phyloP scores from a whole-genome alignment of 2,113 vertebrate genomes.

The Polypterus bichir region DNA sequence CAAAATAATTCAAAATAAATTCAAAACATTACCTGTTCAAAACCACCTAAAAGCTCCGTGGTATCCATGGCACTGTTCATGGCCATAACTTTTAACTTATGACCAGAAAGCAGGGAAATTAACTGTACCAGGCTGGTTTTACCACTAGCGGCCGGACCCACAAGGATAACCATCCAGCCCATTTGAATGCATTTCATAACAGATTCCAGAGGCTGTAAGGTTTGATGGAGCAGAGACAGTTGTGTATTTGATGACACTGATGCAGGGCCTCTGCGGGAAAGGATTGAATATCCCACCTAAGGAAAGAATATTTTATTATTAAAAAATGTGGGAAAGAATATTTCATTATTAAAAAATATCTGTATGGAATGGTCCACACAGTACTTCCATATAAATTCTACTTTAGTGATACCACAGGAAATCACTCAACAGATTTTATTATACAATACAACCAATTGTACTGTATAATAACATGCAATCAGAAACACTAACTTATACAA shows the following conservation, averaged over 20 bases:
- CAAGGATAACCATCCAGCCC: slow-evolving; percentile 92
- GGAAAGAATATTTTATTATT: slow-evolving; percentile 6
- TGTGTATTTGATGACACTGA: slow-evolving; percentile 51
- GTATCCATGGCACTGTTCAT: slow-evolving; percentile 97
- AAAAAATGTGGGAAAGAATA: no score
- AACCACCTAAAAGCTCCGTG: slow-evolving; percentile 87
- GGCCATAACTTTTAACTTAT: slow-evolving; percentile 76
- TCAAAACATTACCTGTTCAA: slow-evolving; percentile 73
- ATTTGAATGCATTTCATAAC: slow-evolving; percentile 94
- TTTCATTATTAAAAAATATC: no score
- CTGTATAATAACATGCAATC: no score
- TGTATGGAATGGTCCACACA: no score
- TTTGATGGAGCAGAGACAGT: slow-evolving; percentile 74
- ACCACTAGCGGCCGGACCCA: slow-evolving; percentile 77
- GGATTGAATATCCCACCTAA: slow-evolving; percentile 82
- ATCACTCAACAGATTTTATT: no score
- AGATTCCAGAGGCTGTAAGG: slow-evolving; percentile 71
- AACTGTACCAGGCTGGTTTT: slow-evolving; percentile 86
- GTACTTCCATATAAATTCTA: no score
- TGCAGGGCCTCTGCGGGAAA: slow-evolving; percentile 62
- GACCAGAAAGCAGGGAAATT: slow-evolving; percentile 78
- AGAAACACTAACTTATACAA: no score
- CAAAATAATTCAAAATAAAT: not conserved
- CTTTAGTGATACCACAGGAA: no score
- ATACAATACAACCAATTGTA: no score